Percentiles rank a stretch among this genome's conserved stretches.
Evolutionary conservation across 2,797 vertebrate genomes (phyloP).

Genomic region (Lithobates pipiens): DNA sequence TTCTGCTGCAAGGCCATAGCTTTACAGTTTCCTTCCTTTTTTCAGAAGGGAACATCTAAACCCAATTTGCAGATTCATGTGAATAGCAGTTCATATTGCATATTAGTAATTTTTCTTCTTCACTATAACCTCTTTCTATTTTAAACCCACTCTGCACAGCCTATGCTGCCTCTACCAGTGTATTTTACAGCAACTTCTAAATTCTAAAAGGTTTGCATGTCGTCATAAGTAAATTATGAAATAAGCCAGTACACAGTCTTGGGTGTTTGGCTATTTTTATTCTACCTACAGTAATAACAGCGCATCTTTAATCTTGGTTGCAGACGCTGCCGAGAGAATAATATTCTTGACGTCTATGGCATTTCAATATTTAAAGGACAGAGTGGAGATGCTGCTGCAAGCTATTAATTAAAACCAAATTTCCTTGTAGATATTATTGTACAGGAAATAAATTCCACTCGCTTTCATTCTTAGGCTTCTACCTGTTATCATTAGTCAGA

Average conservation of each 20-base stretch:
- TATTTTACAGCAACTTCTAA: not conserved
- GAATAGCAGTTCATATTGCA: no score
- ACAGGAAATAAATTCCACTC: constrained; percentile 32
- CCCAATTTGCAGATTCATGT: no score
- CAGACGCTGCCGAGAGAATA: constrained; percentile 38
- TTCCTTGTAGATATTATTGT: constrained; percentile 52
- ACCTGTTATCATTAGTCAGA: constrained; percentile 33
- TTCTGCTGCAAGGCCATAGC: no score
- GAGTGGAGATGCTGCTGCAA: constrained; percentile 28
- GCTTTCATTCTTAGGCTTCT: constrained; percentile 19
- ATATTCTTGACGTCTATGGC: constrained; percentile 54
- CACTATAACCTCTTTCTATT: no score
- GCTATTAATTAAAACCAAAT: constrained; percentile 60
- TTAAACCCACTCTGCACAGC: no score
- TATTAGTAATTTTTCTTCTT: no score
- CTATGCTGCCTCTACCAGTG: no score
- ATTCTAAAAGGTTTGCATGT: not conserved
- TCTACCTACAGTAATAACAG: constrained; percentile 24
- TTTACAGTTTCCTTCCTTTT: no score
- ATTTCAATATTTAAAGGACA: constrained; percentile 57
- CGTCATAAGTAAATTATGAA: not conserved
- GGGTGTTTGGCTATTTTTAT: constrained; percentile 12
- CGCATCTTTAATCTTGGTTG: constrained; percentile 41
- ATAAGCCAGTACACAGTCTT: not conserved
- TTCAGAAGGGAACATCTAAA: no score